Conservation (phyloP, 1,140 invertebrate species). For the Ceratitis capitata region DNA sequence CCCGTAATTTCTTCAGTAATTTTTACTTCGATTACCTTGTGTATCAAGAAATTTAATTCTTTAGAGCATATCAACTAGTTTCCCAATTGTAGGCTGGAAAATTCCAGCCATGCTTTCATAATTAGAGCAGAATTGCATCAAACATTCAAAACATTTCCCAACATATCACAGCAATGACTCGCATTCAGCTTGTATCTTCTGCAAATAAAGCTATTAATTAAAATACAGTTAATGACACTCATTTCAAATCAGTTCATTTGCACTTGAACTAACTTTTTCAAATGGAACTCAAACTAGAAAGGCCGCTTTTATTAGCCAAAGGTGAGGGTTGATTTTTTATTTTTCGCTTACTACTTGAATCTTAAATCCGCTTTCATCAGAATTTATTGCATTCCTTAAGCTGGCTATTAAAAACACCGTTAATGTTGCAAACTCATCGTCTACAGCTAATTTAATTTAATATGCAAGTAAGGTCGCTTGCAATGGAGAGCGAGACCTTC, state of each 20-base stretch:
- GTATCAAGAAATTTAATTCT: no score
- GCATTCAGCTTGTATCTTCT: neutral
- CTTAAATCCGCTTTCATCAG: slow-evolving; percentile 21
- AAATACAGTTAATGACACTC: slow-evolving; percentile 7
- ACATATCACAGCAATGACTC: neutral
- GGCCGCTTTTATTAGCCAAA: neutral
- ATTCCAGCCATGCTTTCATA: no score
- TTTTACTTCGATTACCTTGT: no score
- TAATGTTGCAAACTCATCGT: slow-evolving; percentile 11
- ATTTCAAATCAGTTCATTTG: slow-evolving; percentile 2
- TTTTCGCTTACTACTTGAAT: neutral
- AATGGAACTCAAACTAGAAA: neutral
- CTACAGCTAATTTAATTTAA: slow-evolving; percentile 29
- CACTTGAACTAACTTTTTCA: slow-evolving; percentile 8
- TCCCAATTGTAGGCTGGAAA: no score
- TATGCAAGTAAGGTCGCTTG: slow-evolving; percentile 26
- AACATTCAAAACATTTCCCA: no score
- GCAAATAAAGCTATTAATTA: slow-evolving; percentile 9
- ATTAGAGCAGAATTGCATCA: no score
- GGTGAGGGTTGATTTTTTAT: neutral
- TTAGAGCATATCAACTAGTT: no score
- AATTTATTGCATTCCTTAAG: slow-evolving; percentile 34
- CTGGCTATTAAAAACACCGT: slow-evolving; percentile 26
- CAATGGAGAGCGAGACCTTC: slow-evolving; percentile 3
- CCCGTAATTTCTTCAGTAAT: no score